Percentiles rank a stretch among this genome's conserved stretches.
phyloP scores from a whole-genome alignment of 2,888 invertebrate genomes.

The Drosophila kambysellisi region DNA sequence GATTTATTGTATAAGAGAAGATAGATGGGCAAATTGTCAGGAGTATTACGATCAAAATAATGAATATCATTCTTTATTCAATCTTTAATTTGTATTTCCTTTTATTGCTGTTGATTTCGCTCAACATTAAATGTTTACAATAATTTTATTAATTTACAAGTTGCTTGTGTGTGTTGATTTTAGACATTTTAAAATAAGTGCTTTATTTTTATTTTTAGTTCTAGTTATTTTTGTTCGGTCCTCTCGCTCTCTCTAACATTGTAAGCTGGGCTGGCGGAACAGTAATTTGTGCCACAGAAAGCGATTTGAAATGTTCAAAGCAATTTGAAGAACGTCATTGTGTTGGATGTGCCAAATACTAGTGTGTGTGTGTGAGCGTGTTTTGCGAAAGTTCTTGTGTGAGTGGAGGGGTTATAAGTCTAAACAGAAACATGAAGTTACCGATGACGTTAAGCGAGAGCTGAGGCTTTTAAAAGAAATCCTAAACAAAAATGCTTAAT shows the following conservation, averaged over 20 bases:
- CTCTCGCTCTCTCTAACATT: slow-evolving; percentile 19
- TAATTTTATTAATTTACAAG: slow-evolving; percentile 61
- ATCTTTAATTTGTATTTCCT: slow-evolving; percentile 1
- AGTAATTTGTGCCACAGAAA: slow-evolving; percentile 44
- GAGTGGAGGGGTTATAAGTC: slow-evolving; percentile 35
- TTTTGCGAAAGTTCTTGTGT: slow-evolving; percentile 8
- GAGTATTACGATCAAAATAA: neutral
- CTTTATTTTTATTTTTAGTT: slow-evolving; percentile 18
- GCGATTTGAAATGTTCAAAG: slow-evolving; percentile 34
- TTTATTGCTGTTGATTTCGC: slow-evolving; percentile 32
- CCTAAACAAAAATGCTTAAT: slow-evolving; percentile 74
- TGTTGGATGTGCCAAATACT: slow-evolving; percentile 19
- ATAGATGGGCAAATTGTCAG: neutral
- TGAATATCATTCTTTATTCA: slow-evolving; percentile 38
- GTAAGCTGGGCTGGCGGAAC: slow-evolving; percentile 53
- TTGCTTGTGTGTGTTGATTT: slow-evolving; percentile 37
- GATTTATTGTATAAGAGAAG: neutral
- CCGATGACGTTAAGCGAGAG: slow-evolving; percentile 68
- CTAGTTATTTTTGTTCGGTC: slow-evolving; percentile 44
- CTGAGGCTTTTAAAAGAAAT: slow-evolving; percentile 59
- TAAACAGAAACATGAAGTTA: slow-evolving; percentile 69
- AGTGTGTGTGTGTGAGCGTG: slow-evolving; percentile 23
- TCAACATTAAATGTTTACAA: slow-evolving; percentile 65
- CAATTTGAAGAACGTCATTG: slow-evolving; percentile 40
- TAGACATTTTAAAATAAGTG: slow-evolving; percentile 72